Evolutionary conservation across 2,113 vertebrate species (phyloP).

Genomic region (Clarias batrachus): DNA sequence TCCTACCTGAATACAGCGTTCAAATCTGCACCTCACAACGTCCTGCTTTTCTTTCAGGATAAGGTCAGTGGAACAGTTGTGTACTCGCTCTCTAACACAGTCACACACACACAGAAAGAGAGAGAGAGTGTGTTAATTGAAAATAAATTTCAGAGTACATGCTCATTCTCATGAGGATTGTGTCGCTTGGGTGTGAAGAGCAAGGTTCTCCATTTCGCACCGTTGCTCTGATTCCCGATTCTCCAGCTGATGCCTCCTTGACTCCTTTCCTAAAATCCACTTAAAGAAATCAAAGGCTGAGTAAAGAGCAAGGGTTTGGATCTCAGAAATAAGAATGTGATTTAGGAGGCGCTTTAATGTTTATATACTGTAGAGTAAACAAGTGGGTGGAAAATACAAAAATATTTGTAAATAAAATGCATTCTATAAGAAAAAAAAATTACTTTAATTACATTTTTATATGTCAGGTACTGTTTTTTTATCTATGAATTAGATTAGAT

Average conservation of each 20-base stretch:
- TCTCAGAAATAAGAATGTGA: too few species aligned
- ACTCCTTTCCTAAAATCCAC: not conserved
- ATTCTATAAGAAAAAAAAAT: not conserved
- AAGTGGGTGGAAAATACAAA: too few species aligned
- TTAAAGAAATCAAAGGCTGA: not conserved
- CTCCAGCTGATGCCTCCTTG: not conserved
- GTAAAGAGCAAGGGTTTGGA: not conserved
- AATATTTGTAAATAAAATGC: not conserved
- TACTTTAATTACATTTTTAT: not conserved
- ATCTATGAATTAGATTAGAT: not conserved
- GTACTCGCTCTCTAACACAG: not conserved
- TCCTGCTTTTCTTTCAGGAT: conserved; percentile 85
- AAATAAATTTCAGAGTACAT: not conserved
- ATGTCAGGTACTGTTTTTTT: not conserved
- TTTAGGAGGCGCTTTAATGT: not conserved
- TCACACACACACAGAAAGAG: not conserved
- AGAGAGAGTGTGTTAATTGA: not conserved
- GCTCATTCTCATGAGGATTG: not conserved
- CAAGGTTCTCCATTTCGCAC: not conserved
- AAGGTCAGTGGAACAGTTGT: conserved; percentile 67
- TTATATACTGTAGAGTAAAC: not conserved
- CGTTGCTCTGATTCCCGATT: not conserved
- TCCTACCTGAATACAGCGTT: conserved; percentile 76
- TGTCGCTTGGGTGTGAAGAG: conserved; percentile 2
- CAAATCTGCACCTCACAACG: conserved; percentile 73